Base-by-base conservation (phyloP, 2,797 vertebrate species). In the Ataeniobius toweri region DNA sequence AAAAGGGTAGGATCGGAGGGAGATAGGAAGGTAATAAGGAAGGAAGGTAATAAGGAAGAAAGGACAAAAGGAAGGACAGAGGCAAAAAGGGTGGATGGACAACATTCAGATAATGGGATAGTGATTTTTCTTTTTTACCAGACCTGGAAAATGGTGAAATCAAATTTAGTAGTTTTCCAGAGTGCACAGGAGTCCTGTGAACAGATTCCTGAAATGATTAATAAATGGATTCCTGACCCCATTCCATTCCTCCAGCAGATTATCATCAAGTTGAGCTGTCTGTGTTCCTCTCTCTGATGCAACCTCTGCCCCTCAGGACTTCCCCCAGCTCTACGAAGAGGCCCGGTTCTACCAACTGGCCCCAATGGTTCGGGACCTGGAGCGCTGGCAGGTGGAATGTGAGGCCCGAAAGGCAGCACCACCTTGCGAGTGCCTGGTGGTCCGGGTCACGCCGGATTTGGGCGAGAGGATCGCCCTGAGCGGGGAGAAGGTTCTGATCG, bases 321-420 rank as follows among this genome's bases (percentile, higher is more conserved):
- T 97, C 89, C 94, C 95, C 78, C 95, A 97, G 91, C 95, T 98
- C 75, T 97, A 97, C 20, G 97, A 98, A 94, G 97, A 98, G 94
- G 97, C 97, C 0, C 96, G 96, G 8, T 98, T 95, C 92, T 98
- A 97, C 93, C 97, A 98, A 94, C 95, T 98, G 88, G 96, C 96
- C 71, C 96, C 96, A 39, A 97, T 98, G 97, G 95, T 98, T 26
- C 96, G 96, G 0, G 97, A 98, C 92, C 93, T 98, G 59, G 97
- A 98, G 84, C 95, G 96, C 72, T 98, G 97, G 97, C 96, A 97
- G 89, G 96, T 95, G 80, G 97, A 97, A 76, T 95, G 94, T 0
- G 96, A 97, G 86, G 95, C 96, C 76, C 92, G 94, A 76, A 95
- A 94, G 77, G 86, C 93, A 75, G 85, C 94, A 77, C 85, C 94